Conservation (phyloP, 2,888 invertebrate genomes). For the Tenthredo amoena region DNA sequence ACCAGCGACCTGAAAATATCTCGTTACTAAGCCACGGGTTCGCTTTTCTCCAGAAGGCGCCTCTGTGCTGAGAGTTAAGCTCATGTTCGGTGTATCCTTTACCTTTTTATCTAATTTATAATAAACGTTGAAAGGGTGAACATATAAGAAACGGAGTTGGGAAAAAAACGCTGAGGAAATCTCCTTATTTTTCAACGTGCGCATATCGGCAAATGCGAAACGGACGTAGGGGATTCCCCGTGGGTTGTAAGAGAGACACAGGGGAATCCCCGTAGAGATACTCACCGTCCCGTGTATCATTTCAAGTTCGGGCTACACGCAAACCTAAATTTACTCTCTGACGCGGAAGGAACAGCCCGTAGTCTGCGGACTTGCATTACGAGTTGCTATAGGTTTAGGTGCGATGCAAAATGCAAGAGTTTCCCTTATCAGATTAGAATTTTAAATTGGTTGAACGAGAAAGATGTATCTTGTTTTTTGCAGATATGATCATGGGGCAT, state of each 20-base stretch:
- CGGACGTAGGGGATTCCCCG: constrained; percentile 3
- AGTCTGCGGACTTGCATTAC: background rate
- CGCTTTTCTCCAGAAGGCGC: background rate
- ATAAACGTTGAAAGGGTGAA: background rate
- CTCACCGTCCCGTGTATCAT: background rate
- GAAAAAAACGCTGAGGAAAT: background rate
- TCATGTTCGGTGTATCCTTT: background rate
- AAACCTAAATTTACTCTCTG: constrained; percentile 16
- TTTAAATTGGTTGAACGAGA: background rate
- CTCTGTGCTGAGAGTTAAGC: constrained; percentile 14
- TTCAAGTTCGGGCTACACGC: constrained; percentile 19
- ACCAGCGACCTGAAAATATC: constrained; percentile 29
- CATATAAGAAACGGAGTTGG: background rate
- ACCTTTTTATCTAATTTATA: background rate
- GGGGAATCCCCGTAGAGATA: constrained; percentile 16
- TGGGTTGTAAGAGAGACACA: constrained; percentile 6
- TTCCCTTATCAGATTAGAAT: constrained; percentile 34
- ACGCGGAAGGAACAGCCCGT: background rate
- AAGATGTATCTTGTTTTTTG: background rate
- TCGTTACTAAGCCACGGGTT: constrained; percentile 30
- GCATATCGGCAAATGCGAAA: background rate
- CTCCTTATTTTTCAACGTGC: background rate
- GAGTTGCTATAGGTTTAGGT: constrained; percentile 1
- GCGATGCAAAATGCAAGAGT: background rate
- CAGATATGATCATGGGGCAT: constrained; percentile 4